Percentiles rank a stretch among this genome's conserved stretches.
phyloP scores from a whole-genome alignment of 2,888 invertebrate species.

The Mystacides longicornis region DNA sequence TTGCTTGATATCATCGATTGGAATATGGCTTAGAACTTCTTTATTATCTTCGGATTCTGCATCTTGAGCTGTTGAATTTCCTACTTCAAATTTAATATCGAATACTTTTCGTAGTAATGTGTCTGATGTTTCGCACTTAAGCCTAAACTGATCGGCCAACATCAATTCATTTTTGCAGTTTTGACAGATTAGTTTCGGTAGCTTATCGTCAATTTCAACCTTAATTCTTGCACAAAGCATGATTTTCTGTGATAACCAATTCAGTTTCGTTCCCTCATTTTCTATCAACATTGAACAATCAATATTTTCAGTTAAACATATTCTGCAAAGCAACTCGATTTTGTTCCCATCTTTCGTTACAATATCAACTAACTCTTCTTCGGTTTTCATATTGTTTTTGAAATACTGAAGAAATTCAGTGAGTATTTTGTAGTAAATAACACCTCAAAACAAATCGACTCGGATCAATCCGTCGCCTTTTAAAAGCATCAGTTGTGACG shows the following conservation, averaged over 20 bases:
- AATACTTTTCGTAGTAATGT: background rate
- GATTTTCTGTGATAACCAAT: constrained; percentile 1
- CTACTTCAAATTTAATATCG: constrained; percentile 2
- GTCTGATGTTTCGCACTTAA: constrained; percentile 5
- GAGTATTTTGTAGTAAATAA: background rate
- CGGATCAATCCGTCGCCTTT: no score
- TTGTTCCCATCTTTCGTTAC: constrained; percentile 28
- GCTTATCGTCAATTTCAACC: background rate
- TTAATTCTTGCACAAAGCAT: background rate
- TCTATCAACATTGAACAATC: background rate
- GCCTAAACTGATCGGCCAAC: background rate
- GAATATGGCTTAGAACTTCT: background rate
- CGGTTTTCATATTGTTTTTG: constrained; percentile 28
- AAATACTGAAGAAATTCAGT: background rate
- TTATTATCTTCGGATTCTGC: background rate
- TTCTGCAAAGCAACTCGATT: background rate
- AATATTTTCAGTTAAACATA: background rate
- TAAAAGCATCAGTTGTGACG: no score
- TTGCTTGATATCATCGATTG: background rate
- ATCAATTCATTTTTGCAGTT: background rate
- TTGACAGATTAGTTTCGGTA: background rate
- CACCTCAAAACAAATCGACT: no score
- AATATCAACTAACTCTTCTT: constrained; percentile 34
- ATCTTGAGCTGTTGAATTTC: background rate
- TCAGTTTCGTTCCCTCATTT: background rate